A percentile compares a stretch with the other conserved stretches of the same genome.
These are phyloP conservation scores for Lagenorhynchus albirostris DNA, from an alignment of 2,113 vertebrate species.

Conservation along the genomic window DNA sequence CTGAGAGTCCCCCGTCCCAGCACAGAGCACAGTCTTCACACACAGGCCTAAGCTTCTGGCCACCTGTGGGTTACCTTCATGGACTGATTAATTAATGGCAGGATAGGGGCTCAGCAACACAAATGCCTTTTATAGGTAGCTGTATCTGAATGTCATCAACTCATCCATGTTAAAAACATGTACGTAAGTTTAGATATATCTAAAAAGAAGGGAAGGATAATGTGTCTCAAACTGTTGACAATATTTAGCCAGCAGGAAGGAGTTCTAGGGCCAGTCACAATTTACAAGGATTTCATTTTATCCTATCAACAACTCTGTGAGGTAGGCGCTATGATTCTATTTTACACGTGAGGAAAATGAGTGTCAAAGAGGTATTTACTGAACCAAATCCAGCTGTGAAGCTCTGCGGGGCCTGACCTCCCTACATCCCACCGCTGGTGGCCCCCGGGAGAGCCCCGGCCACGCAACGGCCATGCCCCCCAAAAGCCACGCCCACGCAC, in stretches of 20 bases:
- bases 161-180: background rate
- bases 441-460: too few species aligned
- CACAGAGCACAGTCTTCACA: background rate
- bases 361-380: background rate
- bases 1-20: background rate
- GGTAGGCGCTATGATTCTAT: background rate
- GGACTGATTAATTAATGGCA: background rate
- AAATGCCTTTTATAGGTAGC: background rate
- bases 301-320: background rate
- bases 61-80: background rate
- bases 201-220: background rate
- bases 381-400: background rate
- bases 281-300: background rate
- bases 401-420: background rate
- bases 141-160: background rate
- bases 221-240: background rate
- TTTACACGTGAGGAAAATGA: background rate
- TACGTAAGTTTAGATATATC: background rate
- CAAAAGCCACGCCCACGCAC: accelerated
- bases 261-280: background rate
- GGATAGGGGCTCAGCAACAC: background rate
- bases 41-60: background rate
- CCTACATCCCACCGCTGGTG: accelerated
- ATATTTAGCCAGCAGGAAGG: background rate
- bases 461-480: background rate